These are phyloP conservation scores for Madoqua kirkii DNA, from an alignment of 2,113 vertebrate species.

Conservation along the genomic window DNA sequence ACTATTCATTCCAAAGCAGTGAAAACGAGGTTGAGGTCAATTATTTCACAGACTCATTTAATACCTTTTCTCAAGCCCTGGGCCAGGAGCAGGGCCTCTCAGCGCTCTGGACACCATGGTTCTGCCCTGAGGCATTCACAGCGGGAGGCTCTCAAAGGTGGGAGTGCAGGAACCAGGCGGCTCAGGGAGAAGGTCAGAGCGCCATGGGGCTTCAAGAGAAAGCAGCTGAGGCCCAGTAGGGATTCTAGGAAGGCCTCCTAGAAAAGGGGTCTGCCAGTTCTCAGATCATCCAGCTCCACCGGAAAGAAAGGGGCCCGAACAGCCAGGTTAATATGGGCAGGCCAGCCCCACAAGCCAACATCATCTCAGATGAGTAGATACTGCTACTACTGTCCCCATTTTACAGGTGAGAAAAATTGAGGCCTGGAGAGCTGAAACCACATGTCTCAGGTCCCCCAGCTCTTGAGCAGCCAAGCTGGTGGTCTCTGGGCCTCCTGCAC, in stretches of 20 bases:
- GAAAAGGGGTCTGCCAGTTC: not conserved
- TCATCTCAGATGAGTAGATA: not conserved
- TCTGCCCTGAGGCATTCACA: not conserved
- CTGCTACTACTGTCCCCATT: not conserved
- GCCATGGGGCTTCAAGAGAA: not conserved
- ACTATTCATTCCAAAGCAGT: not conserved
- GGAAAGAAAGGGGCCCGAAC: not conserved
- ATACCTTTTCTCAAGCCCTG: not conserved
- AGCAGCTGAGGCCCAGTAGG: not conserved
- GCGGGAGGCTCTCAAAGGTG: not conserved
- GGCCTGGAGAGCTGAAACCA: not conserved
- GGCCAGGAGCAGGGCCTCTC: not conserved
- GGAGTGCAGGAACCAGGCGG: accelerated
- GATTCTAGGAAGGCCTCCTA: not conserved
- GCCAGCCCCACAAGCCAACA: not conserved
- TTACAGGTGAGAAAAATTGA: not conserved
- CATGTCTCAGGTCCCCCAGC: not conserved
- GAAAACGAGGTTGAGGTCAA: not conserved
- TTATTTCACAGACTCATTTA: not conserved
- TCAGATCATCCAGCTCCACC: not conserved
- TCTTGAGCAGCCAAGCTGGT: not conserved
- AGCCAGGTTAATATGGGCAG: not conserved
- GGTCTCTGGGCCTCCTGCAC: not conserved
- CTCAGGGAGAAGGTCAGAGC: accelerated
- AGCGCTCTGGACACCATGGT: not conserved